These are phyloP conservation scores for Microtus ochrogaster DNA, from an alignment of 2,113 vertebrate species.

Conservation along the genomic window DNA sequence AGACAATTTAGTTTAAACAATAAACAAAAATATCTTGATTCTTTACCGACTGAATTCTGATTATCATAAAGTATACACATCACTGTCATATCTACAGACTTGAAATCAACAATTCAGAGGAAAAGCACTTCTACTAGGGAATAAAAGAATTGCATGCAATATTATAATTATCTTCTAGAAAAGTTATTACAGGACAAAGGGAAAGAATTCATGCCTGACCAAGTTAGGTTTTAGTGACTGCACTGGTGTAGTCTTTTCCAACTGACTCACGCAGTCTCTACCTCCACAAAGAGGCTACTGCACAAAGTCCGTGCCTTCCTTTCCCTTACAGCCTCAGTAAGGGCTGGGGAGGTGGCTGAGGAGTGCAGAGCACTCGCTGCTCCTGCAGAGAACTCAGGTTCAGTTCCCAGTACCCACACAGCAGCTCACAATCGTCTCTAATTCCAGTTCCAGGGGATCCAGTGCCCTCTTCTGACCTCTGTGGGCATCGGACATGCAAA, in stretches of 20 bases:
- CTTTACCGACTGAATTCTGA: conserved; percentile 23
- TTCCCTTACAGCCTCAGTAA: neutral
- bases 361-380: neutral
- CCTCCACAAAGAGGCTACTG: neutral
- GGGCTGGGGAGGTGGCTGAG: neutral
- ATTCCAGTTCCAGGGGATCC: neutral
- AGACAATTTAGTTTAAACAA: conserved; percentile 47
- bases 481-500: neutral
- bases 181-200: conserved; percentile 42
- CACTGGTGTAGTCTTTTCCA: neutral
- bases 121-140: conserved; percentile 50
- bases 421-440: neutral
- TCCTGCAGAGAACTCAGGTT: neutral
- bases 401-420: neutral
- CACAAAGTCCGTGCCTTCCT: neutral
- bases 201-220: neutral
- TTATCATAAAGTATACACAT: conserved; percentile 19
- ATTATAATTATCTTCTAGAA: conserved; percentile 44
- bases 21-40: conserved; percentile 57
- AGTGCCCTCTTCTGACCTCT: neutral
- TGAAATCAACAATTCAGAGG: neutral
- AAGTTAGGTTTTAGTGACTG: neutral
- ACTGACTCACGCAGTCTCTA: neutral
- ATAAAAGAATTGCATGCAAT: neutral
- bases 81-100: neutral